Conservation (phyloP, 2,113 vertebrate species). For the Carassius carassius region DNA sequence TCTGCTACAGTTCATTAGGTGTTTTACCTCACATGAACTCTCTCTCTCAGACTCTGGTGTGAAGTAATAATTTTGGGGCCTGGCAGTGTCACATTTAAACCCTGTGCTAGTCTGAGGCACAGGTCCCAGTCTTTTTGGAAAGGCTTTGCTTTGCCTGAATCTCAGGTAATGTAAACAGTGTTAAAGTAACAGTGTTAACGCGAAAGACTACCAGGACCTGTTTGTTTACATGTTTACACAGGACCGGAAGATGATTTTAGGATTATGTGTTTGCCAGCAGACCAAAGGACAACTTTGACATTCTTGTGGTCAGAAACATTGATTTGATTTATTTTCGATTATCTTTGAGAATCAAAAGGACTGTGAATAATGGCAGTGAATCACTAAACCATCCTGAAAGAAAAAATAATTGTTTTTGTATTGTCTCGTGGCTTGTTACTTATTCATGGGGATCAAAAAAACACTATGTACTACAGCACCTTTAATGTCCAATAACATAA, state of each 20-base stretch:
- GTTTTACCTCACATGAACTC: conserved; percentile 10
- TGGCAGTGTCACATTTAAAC: conserved; percentile 3
- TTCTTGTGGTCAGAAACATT: neutral
- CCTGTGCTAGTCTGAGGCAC: conserved; percentile 32
- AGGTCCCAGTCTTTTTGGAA: conserved; percentile 32
- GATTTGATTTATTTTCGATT: neutral
- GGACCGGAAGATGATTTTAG: neutral
- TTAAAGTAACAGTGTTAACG: conserved; percentile 12
- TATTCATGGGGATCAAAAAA: neutral
- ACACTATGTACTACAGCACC: neutral
- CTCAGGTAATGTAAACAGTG: too few species aligned
- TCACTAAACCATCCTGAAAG: neutral
- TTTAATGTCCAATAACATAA: conserved; percentile 5
- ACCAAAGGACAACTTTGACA: neutral
- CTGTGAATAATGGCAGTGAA: neutral
- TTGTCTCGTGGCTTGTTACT: neutral
- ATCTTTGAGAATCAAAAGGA: neutral
- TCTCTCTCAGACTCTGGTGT: neutral
- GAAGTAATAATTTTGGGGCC: neutral
- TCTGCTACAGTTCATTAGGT: neutral
- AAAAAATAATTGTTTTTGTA: neutral
- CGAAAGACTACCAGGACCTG: neutral
- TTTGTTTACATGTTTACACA: neutral
- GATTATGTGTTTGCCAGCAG: conserved; percentile 1
- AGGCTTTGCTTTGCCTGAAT: conserved; percentile 25